Percentiles rank a stretch among this genome's conserved stretches.
Conservation (phyloP, 2,113 vertebrate species). For the Grantiella picta region DNA sequence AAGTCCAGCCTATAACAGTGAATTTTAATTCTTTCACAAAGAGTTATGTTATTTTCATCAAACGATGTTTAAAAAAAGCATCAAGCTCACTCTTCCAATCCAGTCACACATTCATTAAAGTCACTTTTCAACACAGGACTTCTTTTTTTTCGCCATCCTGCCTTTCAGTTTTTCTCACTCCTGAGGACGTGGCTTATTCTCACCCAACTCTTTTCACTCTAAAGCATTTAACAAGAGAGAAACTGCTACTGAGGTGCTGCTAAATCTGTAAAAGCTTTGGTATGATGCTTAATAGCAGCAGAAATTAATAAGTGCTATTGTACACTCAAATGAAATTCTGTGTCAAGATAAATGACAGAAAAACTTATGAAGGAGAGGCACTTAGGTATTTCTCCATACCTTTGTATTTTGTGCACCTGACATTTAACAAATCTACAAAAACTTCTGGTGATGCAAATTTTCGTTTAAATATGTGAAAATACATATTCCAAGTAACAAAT, state of each 20-base stretch:
- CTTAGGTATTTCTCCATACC: neutral
- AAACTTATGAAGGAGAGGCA: neutral
- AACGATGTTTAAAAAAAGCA: neutral
- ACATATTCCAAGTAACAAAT: neutral
- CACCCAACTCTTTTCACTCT: neutral
- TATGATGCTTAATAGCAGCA: neutral
- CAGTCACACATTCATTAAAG: neutral
- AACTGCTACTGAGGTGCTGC: neutral
- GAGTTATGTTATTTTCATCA: neutral
- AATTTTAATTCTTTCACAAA: neutral
- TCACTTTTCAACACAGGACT: neutral
- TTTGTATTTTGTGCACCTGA: neutral
- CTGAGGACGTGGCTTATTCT: neutral
- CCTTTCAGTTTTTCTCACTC: neutral
- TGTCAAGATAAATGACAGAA: neutral
- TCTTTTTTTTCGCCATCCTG: fast-evolving
- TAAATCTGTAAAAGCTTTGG: constrained; percentile 12
- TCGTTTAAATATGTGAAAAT: neutral
- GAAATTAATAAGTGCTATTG: neutral
- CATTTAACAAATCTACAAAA: neutral
- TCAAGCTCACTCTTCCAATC: neutral
- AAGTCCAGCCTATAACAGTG: neutral
- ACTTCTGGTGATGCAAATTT: neutral
- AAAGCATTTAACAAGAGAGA: neutral
- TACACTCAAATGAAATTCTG: neutral